These are phyloP conservation scores for Homarus americanus DNA, from an alignment of 1,140 invertebrate genomes.

Conservation along the genomic window DNA sequence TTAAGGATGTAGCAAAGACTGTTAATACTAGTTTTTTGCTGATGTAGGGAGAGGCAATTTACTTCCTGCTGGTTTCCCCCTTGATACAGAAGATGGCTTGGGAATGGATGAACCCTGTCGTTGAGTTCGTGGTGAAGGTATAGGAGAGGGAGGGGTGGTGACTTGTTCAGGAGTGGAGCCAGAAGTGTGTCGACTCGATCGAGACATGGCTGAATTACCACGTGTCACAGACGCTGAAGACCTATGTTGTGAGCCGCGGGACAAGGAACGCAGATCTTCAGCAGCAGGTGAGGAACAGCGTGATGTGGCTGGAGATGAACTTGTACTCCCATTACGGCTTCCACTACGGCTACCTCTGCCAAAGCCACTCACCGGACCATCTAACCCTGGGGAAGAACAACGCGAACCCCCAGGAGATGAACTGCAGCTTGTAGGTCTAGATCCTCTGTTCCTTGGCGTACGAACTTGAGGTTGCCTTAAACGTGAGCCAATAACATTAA, in stretches of 20 bases:
- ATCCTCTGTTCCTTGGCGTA: conserved; percentile 46
- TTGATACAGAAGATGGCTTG: conserved; percentile 48
- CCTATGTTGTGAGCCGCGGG: conserved; percentile 50
- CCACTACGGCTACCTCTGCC: conserved; percentile 55
- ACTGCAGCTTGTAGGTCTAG: conserved; percentile 68
- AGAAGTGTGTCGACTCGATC: conserved; percentile 18
- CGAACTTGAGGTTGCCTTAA: conserved; percentile 63
- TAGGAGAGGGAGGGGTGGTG: conserved; percentile 52
- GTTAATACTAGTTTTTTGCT: conserved; percentile 21
- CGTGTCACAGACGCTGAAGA: conserved; percentile 13
- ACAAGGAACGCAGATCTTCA: conserved; percentile 56
- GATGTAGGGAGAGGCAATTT: conserved; percentile 61
- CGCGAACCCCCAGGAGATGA: conserved; percentile 66
- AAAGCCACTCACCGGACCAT: conserved; percentile 40
- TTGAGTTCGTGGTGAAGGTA: conserved; percentile 40
- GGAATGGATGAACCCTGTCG: conserved; percentile 53
- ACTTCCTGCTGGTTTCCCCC: conserved; percentile 37
- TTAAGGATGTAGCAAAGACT: background rate
- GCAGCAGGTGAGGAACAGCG: conserved; percentile 58
- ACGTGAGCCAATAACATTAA: conserved; percentile 53
- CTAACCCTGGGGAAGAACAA: conserved; percentile 60
- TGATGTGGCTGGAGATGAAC: conserved; percentile 58
- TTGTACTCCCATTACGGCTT: conserved; percentile 51
- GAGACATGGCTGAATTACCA: conserved; percentile 16
- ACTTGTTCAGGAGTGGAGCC: conserved; percentile 46